phyloP scores from a whole-genome alignment of 2,888 invertebrate species.

The Antheraea yamamai region DNA sequence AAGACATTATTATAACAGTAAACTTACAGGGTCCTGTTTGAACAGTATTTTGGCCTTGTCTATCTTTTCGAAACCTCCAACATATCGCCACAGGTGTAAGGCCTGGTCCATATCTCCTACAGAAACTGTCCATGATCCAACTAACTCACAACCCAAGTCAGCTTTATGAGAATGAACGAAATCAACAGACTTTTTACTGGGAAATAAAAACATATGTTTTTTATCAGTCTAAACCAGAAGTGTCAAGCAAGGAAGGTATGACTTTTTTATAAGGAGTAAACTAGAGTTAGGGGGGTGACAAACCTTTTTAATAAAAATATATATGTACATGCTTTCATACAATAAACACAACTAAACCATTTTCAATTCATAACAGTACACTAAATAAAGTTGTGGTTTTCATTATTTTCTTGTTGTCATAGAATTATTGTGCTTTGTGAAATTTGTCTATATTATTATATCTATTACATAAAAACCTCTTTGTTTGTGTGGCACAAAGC shows the following conservation, averaged over 20 bases:
- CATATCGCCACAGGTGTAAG: conserved; percentile 97
- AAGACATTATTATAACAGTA: neutral
- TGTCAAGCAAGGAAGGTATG: neutral
- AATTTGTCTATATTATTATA: no score
- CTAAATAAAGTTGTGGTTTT: no score
- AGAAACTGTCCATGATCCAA: conserved; percentile 97
- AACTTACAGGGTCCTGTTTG: conserved; percentile 85
- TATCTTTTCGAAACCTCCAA: conserved; percentile 94
- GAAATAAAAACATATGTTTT: conserved; percentile 31
- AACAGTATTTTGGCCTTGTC: conserved; percentile 89
- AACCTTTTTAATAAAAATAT: neutral
- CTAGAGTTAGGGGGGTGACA: neutral
- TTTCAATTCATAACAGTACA: neutral
- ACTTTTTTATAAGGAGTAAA: neutral
- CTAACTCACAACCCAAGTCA: conserved; percentile 90
- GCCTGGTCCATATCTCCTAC: conserved; percentile 99
- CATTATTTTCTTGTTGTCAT: no score
- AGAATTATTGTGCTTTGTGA: no score
- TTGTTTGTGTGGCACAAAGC: neutral
- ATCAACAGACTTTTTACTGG: conserved; percentile 89
- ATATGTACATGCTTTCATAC: neutral
- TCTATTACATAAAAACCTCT: neutral
- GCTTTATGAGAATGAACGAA: conserved; percentile 88
- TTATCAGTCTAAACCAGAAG: neutral
- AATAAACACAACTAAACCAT: neutral